These are phyloP conservation scores for Opisthocomus hoazin DNA, from an alignment of 2,113 vertebrate genomes.

Conservation along the genomic window DNA sequence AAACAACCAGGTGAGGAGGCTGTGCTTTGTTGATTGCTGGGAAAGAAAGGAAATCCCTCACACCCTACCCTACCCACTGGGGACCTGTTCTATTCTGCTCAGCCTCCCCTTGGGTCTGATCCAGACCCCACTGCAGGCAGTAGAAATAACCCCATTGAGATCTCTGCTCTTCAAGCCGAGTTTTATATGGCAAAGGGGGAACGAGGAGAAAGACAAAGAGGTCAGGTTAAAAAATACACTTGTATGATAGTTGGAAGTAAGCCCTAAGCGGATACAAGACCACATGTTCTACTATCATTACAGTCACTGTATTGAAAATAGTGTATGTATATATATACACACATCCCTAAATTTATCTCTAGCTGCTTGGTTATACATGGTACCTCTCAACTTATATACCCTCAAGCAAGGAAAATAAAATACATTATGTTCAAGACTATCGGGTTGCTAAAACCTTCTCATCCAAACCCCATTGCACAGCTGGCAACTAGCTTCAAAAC, in stretches of 20 bases:
- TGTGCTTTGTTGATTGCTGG: not conserved
- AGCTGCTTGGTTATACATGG: not conserved
- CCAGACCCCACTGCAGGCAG: not conserved
- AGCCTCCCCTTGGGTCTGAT: not conserved
- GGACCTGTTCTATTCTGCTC: not conserved
- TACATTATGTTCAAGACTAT: not conserved
- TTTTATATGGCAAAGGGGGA: not conserved
- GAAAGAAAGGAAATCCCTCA: not conserved
- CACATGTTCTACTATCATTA: not conserved
- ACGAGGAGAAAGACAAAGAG: not conserved
- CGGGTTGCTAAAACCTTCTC: not conserved
- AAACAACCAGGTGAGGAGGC: not conserved
- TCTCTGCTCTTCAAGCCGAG: not conserved
- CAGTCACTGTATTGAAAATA: not conserved
- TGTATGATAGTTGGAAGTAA: not conserved
- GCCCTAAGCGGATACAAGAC: not conserved
- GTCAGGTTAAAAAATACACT: not conserved
- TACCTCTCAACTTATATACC: not conserved
- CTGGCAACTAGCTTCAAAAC: not conserved
- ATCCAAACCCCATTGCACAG: not conserved
- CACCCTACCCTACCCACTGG: not conserved
- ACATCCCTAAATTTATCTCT: not conserved
- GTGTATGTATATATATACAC: rapidly evolving
- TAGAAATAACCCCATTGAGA: not conserved
- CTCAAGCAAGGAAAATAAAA: not conserved